Conservation (phyloP, 92 coral and sea anemone species). For the Actinostola sp. region DNA sequence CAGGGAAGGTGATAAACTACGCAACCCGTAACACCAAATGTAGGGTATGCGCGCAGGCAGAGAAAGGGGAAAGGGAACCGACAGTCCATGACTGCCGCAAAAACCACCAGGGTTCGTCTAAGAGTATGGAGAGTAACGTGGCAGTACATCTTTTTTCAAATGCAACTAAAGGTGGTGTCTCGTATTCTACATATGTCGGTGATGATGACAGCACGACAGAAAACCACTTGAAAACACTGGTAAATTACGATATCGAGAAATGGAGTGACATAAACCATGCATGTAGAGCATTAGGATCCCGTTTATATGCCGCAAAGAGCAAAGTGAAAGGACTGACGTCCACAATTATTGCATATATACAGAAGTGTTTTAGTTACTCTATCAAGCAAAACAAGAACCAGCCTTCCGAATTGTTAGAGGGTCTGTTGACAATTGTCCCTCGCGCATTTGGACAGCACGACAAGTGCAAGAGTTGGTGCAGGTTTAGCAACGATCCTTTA, state of each 20-base stretch:
- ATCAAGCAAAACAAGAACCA: slow-evolving; percentile 46
- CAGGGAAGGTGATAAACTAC: slow-evolving; percentile 26
- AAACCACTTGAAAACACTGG: slow-evolving; percentile 10
- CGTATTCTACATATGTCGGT: slow-evolving; percentile 17
- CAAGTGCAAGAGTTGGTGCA: slow-evolving; percentile 45
- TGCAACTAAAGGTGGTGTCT: neutral
- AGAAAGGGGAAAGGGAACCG: neutral
- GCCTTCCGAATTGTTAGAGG: slow-evolving; percentile 15
- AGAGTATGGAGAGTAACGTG: slow-evolving; percentile 30
- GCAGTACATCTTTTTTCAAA: slow-evolving; percentile 18
- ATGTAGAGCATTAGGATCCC: slow-evolving; percentile 16
- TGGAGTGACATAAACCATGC: slow-evolving; percentile 44
- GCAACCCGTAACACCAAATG: slow-evolving; percentile 32
- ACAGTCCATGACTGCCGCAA: slow-evolving; percentile 33
- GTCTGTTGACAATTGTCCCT: slow-evolving; percentile 34
- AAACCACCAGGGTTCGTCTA: slow-evolving; percentile 31
- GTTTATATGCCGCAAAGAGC: slow-evolving; percentile 17
- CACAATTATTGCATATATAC: slow-evolving; percentile 18
- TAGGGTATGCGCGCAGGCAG: slow-evolving; percentile 23
- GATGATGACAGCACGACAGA: slow-evolving; percentile 48
- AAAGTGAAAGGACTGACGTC: slow-evolving; percentile 36
- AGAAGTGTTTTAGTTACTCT: slow-evolving; percentile 39
- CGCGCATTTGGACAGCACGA: slow-evolving; percentile 60
- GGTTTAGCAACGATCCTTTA: slow-evolving; percentile 23
- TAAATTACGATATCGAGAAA: slow-evolving; percentile 39